phyloP scores from a whole-genome alignment of 2,888 invertebrate genomes.

The Eumerus sabulonum region DNA sequence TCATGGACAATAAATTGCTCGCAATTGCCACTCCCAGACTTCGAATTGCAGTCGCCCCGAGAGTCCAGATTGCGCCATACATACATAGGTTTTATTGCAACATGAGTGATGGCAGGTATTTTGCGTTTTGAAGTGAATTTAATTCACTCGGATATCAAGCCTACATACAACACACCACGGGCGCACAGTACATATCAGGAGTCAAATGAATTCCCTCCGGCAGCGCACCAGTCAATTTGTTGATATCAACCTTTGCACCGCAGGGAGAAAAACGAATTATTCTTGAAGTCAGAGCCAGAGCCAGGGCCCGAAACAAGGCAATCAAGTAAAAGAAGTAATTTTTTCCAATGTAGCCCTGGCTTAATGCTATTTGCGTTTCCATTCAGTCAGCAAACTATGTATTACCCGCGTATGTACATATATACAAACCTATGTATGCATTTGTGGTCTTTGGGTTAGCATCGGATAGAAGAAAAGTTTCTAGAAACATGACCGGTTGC shows the following conservation, averaged over 20 bases:
- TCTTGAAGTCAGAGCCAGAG: background rate
- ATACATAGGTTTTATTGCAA: background rate
- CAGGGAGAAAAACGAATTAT: too few relatives aligned
- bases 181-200: too few relatives aligned
- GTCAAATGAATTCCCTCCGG: too few relatives aligned
- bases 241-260: slow-evolving; percentile 25
- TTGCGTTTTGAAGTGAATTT: slow-evolving; percentile 19
- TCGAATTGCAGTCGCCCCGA: background rate
- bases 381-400: background rate
- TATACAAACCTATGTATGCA: background rate
- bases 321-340: slow-evolving; percentile 35
- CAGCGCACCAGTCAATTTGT: slow-evolving; percentile 29
- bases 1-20: too few relatives aligned
- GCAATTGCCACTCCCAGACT: too few relatives aligned
- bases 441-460: background rate
- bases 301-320: too few relatives aligned
- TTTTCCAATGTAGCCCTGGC: slow-evolving; percentile 12
- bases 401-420: too few relatives aligned
- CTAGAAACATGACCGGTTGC: slow-evolving; percentile 5
- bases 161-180: too few relatives aligned
- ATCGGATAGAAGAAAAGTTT: too few relatives aligned
- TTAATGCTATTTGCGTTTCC: background rate
- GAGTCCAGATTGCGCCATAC: background rate
- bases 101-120: too few relatives aligned
- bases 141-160: slow-evolving; percentile 12